Conservation (phyloP, 2,797 vertebrate genomes). For the Muscicapa striata region DNA sequence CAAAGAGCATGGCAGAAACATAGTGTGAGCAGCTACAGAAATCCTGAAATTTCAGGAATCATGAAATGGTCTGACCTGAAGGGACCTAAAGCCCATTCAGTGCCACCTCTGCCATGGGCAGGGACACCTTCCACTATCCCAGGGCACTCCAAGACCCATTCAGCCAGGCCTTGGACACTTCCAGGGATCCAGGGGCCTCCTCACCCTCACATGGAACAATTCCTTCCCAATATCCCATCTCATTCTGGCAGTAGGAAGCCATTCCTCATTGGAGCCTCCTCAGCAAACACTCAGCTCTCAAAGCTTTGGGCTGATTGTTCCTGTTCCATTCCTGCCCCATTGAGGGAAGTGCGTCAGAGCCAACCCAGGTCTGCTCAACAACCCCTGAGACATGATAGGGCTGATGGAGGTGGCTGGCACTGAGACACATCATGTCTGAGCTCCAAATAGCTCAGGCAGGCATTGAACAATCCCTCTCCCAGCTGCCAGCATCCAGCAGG, state of each 20-base stretch:
- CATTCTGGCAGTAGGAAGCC: not conserved
- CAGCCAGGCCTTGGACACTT: not conserved
- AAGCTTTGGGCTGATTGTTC: not conserved
- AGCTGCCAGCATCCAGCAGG: not conserved
- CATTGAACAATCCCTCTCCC: not conserved
- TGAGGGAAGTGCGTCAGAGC: not conserved
- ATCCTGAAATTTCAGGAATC: not conserved
- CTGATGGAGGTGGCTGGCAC: not conserved
- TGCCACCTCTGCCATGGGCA: not conserved
- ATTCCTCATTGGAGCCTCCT: not conserved
- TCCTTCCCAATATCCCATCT: not conserved
- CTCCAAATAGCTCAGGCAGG: not conserved
- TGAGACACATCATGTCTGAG: not conserved
- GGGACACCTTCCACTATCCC: not conserved
- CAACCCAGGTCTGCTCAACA: not conserved
- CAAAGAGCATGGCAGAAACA: not conserved
- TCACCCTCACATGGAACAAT: not conserved
- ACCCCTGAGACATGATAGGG: not conserved
- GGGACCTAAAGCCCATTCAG: not conserved
- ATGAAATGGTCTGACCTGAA: not conserved
- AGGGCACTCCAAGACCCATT: accelerated
- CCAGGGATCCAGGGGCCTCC: not conserved
- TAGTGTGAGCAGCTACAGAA: not conserved
- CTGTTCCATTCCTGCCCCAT: not conserved
- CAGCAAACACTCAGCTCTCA: not conserved